Conservation (phyloP, 2,113 vertebrate species). For the Parotia lawesii region DNA sequence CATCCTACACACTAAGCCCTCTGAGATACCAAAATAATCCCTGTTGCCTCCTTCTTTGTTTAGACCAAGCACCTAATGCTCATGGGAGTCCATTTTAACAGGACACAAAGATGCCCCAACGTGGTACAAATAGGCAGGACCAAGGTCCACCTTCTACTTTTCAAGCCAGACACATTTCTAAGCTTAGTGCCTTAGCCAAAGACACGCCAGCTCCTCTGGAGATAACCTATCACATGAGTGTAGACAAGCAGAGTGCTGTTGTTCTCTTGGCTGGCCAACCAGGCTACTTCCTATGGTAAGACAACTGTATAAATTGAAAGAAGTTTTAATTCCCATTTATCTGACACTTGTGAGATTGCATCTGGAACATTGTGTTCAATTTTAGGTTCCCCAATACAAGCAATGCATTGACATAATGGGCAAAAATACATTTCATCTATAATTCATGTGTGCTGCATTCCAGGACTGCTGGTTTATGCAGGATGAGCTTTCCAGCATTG, state of each 20-base stretch:
- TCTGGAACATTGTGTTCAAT: background rate
- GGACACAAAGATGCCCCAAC: background rate
- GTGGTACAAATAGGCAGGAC: background rate
- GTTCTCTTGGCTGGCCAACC: background rate
- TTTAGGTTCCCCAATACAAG: background rate
- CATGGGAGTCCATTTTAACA: background rate
- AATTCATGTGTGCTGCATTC: background rate
- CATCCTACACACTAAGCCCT: background rate
- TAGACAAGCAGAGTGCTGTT: background rate
- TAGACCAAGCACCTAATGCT: accelerated
- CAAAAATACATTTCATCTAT: background rate
- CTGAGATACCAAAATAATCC: background rate
- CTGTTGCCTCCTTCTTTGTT: background rate
- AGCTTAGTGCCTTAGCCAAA: background rate
- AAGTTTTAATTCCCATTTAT: background rate
- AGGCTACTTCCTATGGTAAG: background rate
- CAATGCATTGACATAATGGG: background rate
- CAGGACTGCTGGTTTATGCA: background rate
- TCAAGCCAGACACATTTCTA: background rate
- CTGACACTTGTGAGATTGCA: background rate
- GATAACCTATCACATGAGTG: accelerated
- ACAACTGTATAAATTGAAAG: background rate
- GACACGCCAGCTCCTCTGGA: background rate
- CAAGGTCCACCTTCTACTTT: background rate
- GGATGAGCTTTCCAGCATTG: background rate